Evolutionary conservation across 2,797 vertebrate species (phyloP).

Genomic region (Momotus momota): DNA sequence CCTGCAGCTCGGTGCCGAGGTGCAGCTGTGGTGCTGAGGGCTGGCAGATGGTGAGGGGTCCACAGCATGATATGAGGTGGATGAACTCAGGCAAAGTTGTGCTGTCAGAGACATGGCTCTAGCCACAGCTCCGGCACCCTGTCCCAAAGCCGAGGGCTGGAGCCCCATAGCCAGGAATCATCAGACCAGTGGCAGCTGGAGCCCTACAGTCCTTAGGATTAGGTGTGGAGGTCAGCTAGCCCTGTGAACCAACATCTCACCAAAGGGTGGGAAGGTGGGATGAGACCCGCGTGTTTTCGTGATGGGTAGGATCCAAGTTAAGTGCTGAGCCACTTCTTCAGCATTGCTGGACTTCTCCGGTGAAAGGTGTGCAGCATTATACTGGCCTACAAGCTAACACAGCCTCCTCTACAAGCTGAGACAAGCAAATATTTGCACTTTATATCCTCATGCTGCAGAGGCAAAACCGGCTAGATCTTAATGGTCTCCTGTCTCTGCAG

Average conservation of each 20-base stretch:
- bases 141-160: neutral
- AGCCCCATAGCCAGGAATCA: fast-evolving
- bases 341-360: neutral
- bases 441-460: neutral
- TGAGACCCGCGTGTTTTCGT: fast-evolving
- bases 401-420: neutral
- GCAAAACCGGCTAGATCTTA: neutral
- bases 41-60: neutral
- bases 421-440: neutral
- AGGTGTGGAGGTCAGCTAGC: too few relatives aligned
- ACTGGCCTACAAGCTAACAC: fast-evolving
- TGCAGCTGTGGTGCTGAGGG: neutral
- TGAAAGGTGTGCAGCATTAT: fast-evolving
- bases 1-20: fast-evolving
- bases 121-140: neutral
- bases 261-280: too few relatives aligned
- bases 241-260: too few relatives aligned
- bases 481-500: neutral
- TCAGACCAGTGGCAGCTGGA: fast-evolving
- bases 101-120: fast-evolving
- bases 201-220: fast-evolving
- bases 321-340: fast-evolving
- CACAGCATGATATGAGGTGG: fast-evolving
- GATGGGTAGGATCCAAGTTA: neutral
- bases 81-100: fast-evolving